Percentiles rank a stretch among this genome's conserved stretches.
Conservation (phyloP, 2,797 vertebrate species). For the Periophthalmus magnuspinnatus region DNA sequence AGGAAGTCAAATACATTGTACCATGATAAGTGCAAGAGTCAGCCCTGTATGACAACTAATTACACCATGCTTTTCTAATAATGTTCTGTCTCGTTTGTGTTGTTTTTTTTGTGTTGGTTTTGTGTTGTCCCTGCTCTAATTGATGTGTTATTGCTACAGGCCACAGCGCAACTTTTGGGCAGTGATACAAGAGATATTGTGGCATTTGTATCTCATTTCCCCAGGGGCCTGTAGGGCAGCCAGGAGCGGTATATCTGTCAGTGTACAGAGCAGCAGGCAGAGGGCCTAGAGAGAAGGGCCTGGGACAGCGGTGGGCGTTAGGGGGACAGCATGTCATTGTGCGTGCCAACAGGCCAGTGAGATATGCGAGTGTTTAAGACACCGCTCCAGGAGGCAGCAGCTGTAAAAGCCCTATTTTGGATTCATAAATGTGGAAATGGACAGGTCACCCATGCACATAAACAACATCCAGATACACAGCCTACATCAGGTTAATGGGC, state of each 20-base stretch:
- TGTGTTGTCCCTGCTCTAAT: conserved; percentile 18
- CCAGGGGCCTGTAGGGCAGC: conserved; percentile 60
- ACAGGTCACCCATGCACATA: conserved; percentile 19
- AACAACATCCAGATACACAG: conserved; percentile 15
- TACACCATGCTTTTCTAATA: conserved; percentile 5
- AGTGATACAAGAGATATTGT: conserved; percentile 55
- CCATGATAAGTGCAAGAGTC: conserved; percentile 19
- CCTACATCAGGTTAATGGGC: conserved; percentile 5
- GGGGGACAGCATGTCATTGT: conserved; percentile 62
- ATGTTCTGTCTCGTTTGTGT: conserved; percentile 25
- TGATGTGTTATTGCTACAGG: conserved; percentile 56
- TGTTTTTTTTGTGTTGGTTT: conserved; percentile 42
- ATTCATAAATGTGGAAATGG: conserved; percentile 32
- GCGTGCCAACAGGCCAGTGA: conserved; percentile 51
- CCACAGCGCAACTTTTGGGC: conserved; percentile 55
- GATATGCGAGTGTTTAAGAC: conserved; percentile 53
- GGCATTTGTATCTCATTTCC: conserved; percentile 73
- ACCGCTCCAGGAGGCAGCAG: conserved; percentile 43
- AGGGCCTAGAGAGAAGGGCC: conserved; percentile 50
- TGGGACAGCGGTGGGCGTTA: conserved; percentile 60
- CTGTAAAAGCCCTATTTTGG: conserved; percentile 48
- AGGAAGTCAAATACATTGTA: conserved; percentile 35
- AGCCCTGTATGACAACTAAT: conserved; percentile 8
- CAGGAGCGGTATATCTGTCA: conserved; percentile 74
- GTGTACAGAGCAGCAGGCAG: conserved; percentile 65